Percentiles rank a stretch among this genome's conserved stretches.
Evolutionary conservation across 1,140 invertebrate genomes (phyloP).

Genomic region (Drosophila subobscura): DNA sequence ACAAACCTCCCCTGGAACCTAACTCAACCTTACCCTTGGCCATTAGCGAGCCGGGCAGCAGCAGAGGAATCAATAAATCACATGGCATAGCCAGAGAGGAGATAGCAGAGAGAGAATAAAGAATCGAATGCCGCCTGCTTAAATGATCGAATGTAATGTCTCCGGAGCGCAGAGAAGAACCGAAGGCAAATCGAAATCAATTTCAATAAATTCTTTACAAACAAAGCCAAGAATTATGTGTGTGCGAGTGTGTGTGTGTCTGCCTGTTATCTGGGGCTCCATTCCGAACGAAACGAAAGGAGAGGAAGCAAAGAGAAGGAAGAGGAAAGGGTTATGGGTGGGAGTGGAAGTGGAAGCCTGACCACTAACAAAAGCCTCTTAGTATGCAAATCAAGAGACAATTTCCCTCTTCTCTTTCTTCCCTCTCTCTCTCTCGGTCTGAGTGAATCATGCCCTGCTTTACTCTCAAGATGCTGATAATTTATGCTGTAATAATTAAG

Average conservation of each 20-base stretch:
- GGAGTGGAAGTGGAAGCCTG: conserved; percentile 4
- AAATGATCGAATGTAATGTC: conserved; percentile 60
- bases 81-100: conserved; percentile 47
- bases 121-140: conserved; percentile 30
- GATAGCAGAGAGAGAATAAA: conserved; percentile 6
- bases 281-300: neutral
- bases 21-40: conserved; percentile 51
- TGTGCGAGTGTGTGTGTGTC: conserved; percentile 24
- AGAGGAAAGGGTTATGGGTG: neutral
- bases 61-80: conserved; percentile 74
- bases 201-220: conserved; percentile 58
- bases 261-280: conserved; percentile 52
- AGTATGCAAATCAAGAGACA: conserved; percentile 72
- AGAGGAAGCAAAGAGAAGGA: neutral
- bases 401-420: too few relatives aligned
- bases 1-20: conserved; percentile 35
- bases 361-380: conserved; percentile 70
- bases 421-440: too few relatives aligned
- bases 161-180: conserved; percentile 17
- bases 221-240: conserved; percentile 67
- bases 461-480: conserved; percentile 70
- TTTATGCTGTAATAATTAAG: conserved; percentile 82
- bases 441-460: conserved; percentile 63
- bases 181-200: conserved; percentile 34
- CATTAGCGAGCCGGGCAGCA: conserved; percentile 62